These are phyloP conservation scores for Empidonax alnorum DNA, from an alignment of 2,113 vertebrate species.

Conservation along the genomic window DNA sequence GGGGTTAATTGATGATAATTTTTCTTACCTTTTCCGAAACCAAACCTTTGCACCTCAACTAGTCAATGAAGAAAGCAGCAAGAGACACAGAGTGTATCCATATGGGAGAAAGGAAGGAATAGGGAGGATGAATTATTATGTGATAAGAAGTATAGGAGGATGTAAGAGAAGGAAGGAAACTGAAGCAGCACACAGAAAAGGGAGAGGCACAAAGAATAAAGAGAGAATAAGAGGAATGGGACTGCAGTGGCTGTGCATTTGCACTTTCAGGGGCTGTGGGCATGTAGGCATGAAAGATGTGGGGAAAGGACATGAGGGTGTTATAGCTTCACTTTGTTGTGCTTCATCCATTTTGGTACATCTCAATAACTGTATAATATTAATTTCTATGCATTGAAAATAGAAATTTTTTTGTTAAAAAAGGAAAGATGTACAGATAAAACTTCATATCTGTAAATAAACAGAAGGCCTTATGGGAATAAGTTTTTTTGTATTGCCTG, in stretches of 20 bases:
- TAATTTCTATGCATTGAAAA: background rate
- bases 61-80: background rate
- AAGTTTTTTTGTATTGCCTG: background rate
- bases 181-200: background rate
- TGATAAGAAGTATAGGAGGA: background rate
- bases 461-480: background rate
- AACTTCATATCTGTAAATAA: background rate
- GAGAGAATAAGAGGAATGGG: background rate
- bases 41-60: background rate
- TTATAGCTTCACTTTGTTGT: background rate
- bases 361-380: background rate
- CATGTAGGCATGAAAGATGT: background rate
- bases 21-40: background rate
- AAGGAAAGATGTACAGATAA: background rate
- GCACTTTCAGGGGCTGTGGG: background rate
- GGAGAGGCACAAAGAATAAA: background rate
- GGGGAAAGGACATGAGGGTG: background rate
- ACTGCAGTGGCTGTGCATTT: background rate
- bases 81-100: background rate
- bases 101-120: background rate
- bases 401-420: background rate
- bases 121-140: background rate
- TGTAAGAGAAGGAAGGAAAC: background rate
- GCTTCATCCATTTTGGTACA: background rate
- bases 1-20: background rate